Evolutionary conservation across 1,140 invertebrate species (phyloP), one percentile per base, ranked within the genome.

Genomic region (Arion vulgaris): DNA sequence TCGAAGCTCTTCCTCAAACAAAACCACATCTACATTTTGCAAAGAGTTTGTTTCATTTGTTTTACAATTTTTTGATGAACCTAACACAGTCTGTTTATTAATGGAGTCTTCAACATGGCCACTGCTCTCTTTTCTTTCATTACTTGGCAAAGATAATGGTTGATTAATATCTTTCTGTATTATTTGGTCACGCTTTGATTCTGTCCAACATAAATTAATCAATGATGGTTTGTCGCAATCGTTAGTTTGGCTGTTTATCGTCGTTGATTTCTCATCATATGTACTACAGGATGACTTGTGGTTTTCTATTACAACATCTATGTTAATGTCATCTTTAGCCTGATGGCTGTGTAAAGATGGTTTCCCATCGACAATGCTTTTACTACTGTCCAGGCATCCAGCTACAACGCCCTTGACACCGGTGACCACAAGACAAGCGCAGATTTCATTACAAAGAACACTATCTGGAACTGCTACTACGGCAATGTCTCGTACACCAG

Each of bases 381-480:
- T 19, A 1, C 5, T 15, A 39, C 41, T 39, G 32, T 73, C 13
- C 7, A 38, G 11, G 26, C 38, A 49, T 49, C 78, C 78, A 45
- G 68, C 78, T 13, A 69, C 49, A 15, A 71, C 62, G 11, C 78
- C 68, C 15, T 41, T 62, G n/a, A 81, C 41, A 32, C 39, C 80
- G 39, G 13, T 74, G 19, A 71, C 51, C 57, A 85, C 76, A 38
- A 85, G 68, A 66, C 84, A 85, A 23, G 84, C 84, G 39, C 84
- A 85, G 68, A 85, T 83, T 77, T 85, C 84, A 57, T 85, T 78
- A 39, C 82, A 72, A 11, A 83, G 62, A 13, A 85, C 77, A 0
- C 36, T 38, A 38, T 85, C 84, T 28, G 84, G 84, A 0, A 85
- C 84, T 23, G 82, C 71, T 26, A 85, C 84, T 28, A 85, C 69